phyloP scores from a whole-genome alignment of 2,797 vertebrate genomes.

The Eidolon dupreanum region DNA sequence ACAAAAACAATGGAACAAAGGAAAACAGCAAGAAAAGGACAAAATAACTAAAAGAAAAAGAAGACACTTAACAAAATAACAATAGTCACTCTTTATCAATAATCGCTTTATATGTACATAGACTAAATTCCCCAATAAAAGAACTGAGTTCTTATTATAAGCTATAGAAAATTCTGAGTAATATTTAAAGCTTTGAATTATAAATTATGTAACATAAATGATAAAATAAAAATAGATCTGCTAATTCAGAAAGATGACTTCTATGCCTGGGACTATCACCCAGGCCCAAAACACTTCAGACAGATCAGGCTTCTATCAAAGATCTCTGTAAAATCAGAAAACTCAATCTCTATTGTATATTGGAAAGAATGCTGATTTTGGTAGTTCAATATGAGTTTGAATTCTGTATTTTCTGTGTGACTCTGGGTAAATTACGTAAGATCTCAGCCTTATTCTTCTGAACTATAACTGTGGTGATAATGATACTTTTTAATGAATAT shows the following conservation, averaged over 20 bases:
- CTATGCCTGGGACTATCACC: background rate
- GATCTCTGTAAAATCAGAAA: background rate
- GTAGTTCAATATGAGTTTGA: background rate
- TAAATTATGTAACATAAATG: background rate
- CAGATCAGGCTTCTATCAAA: background rate
- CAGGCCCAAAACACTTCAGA: background rate
- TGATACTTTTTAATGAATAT: background rate
- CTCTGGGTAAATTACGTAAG: background rate
- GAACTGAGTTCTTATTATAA: background rate
- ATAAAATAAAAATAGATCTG: background rate
- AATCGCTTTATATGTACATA: background rate
- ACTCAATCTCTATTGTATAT: background rate
- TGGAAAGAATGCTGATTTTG: conserved; percentile 1
- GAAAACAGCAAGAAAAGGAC: background rate
- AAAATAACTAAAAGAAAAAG: background rate
- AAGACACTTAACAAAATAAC: background rate
- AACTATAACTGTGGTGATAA: background rate
- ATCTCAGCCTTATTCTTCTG: background rate
- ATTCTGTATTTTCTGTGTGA: background rate
- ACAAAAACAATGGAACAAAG: background rate
- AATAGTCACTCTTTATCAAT: background rate
- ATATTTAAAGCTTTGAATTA: background rate
- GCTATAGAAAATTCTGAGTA: background rate
- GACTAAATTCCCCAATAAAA: background rate
- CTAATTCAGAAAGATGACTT: background rate